A percentile compares a stretch with the other conserved stretches of the same genome.
Conservation (phyloP, 2,797 vertebrate species). For the Epinephelus awoara region DNA sequence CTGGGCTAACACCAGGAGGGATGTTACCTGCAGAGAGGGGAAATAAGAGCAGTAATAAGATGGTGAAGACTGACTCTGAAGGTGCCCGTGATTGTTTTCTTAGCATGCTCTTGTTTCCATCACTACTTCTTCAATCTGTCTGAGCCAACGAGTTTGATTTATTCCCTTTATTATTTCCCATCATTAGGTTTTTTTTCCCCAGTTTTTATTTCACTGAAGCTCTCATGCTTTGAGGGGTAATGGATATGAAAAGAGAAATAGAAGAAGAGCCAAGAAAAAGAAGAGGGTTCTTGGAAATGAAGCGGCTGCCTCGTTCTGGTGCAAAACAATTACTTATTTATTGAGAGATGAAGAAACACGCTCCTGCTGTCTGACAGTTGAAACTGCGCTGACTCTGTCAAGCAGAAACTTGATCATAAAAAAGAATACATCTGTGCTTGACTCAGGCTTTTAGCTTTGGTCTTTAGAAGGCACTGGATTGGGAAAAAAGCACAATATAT, state of each 20-base stretch:
- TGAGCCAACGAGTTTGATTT: constrained; percentile 20
- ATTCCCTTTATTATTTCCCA: constrained; percentile 36
- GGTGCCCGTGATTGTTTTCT: constrained; percentile 26
- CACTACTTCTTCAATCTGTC: constrained; percentile 4
- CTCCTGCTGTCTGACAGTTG: constrained; percentile 29
- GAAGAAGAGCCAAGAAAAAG: neutral
- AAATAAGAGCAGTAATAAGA: neutral
- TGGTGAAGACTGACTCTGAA: constrained; percentile 23
- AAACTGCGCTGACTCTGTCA: constrained; percentile 37
- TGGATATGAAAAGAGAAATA: neutral
- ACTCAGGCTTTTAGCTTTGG: constrained; percentile 25
- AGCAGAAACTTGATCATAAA: constrained; percentile 50
- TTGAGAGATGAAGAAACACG: constrained; percentile 37
- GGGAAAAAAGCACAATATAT: neutral
- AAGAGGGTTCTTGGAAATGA: constrained; percentile 40
- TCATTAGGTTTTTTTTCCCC: neutral
- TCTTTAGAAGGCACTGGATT: constrained; percentile 18
- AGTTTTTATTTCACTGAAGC: constrained; percentile 34
- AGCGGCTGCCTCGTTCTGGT: constrained; percentile 12
- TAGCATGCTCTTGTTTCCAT: constrained; percentile 4
- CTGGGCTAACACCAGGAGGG: constrained; percentile 90
- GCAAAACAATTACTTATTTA: constrained; percentile 57
- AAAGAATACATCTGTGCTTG: constrained; percentile 53
- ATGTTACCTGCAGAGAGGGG: constrained; percentile 79
- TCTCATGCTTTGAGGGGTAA: constrained; percentile 25